Conservation (phyloP, 2,113 vertebrate species). For the Pristiophorus japonicus region DNA sequence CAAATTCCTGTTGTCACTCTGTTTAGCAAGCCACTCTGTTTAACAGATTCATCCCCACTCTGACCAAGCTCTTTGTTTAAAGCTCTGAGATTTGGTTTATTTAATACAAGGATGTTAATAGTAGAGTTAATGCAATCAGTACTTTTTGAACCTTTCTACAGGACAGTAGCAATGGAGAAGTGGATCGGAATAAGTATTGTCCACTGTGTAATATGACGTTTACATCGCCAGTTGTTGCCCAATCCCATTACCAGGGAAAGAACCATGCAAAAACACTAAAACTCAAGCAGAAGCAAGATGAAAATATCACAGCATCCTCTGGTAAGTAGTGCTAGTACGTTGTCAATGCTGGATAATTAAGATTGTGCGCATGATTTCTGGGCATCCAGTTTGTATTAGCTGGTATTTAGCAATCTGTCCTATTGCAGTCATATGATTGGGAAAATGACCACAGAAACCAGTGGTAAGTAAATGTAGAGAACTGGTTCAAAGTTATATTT, state of each 20-base stretch:
- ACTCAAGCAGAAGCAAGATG: slow-evolving; percentile 70
- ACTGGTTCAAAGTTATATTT: neutral
- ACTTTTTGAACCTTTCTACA: slow-evolving; percentile 45
- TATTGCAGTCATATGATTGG: neutral
- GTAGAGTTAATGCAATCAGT: neutral
- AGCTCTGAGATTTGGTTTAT: neutral
- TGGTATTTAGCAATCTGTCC: neutral
- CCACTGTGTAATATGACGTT: slow-evolving; percentile 91
- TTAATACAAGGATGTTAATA: neutral
- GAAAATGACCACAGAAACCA: neutral
- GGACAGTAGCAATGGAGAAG: slow-evolving; percentile 65
- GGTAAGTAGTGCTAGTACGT: slow-evolving; percentile 34
- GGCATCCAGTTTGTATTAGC: neutral
- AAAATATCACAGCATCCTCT: slow-evolving; percentile 66
- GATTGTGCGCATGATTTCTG: neutral
- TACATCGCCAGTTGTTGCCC: slow-evolving; percentile 80
- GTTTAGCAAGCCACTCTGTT: neutral
- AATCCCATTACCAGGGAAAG: slow-evolving; percentile 93
- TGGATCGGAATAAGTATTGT: slow-evolving; percentile 79
- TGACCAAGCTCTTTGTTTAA: neutral
- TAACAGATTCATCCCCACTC: neutral
- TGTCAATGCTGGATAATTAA: neutral
- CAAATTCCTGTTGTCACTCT: neutral
- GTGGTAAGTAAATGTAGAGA: neutral
- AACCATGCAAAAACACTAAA: slow-evolving; percentile 89